Base-by-base conservation (phyloP, 2,888 invertebrate species). In the Drosophila lutescens region DNA sequence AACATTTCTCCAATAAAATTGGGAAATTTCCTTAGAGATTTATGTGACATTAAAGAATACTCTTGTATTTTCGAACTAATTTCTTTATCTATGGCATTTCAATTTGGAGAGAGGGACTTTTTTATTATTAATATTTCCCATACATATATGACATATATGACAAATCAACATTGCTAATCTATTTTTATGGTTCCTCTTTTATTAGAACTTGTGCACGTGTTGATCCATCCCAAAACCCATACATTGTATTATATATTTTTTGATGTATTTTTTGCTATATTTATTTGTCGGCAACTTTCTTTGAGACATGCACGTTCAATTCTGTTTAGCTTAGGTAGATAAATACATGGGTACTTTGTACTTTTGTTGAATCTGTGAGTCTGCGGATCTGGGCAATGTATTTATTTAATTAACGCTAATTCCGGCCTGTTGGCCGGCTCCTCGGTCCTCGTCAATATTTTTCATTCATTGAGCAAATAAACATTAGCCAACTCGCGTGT, bases 401-500 rank as follows among this genome's bases (percentile, higher is more conserved):
- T 69, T 80, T 60, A 71, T 82, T 69, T 60, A 82, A 86, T 80
- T 80, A 82, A 72, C 83, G 53, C 63, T 67, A 77, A 82, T 77
- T 79, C 56, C 57, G 74, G 43, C 55, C 49, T 30, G 47, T 30
- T 30, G 30, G 15, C 51, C 13, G 30, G 47, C 47, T 49, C 36
- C 46, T 59, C 60, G 60, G 60, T 60, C 65, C 62, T 62, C 56
- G 57, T 57, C 80, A 79, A 79, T 77, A 77, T 74, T 82, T 20
- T n/a, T 38, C 57, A 23, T 62, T 78, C 79, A 67, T 68, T 68
- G 75, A 51, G 68, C 72, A 79, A 83, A 83, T 70, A 80, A 86
- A 78, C 41, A 68, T 77, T 75, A 59, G 76, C 49, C 70, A 83
- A 76, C 86, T 86, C 80, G 83, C 83, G 80, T 86, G 79, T 77